A percentile compares a stretch with the other conserved stretches of the same genome.
These are phyloP conservation scores for Dendroctonus valens DNA, from an alignment of 1,140 invertebrate genomes.

Conservation along the genomic window DNA sequence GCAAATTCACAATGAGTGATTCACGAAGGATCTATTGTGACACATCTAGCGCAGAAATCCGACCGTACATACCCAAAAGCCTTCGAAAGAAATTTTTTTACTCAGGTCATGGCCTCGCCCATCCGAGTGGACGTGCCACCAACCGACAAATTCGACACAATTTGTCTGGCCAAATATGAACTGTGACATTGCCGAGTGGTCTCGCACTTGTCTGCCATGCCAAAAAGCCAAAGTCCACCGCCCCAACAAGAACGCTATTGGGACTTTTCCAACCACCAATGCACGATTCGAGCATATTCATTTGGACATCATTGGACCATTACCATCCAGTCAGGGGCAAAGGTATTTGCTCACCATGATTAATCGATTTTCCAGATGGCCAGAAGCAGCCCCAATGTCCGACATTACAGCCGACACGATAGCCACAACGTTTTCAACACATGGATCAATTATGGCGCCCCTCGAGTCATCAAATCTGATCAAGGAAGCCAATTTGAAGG, in stretches of 20 bases:
- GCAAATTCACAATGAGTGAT: background rate
- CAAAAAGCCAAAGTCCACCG: constrained; percentile 11
- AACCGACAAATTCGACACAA: background rate
- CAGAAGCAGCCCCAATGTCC: constrained; percentile 38
- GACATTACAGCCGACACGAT: constrained; percentile 20
- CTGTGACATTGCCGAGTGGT: constrained; percentile 8
- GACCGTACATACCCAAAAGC: background rate
- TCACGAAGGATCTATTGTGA: background rate
- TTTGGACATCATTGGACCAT: constrained; percentile 48
- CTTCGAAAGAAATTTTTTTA: background rate
- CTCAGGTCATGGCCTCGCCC: constrained; percentile 22
- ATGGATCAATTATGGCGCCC: constrained; percentile 47
- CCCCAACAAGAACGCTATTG: background rate
- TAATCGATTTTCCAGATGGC: constrained; percentile 11
- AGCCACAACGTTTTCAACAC: constrained; percentile 26
- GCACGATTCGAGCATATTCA: constrained; percentile 42
- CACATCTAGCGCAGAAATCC: background rate
- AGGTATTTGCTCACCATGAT: constrained; percentile 37
- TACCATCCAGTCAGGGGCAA: constrained; percentile 43
- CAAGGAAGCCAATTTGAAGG: constrained; percentile 47
- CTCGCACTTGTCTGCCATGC: constrained; percentile 11
- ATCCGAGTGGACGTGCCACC: constrained; percentile 29
- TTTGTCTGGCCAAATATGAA: constrained; percentile 19
- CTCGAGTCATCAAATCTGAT: constrained; percentile 43
- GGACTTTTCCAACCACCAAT: constrained; percentile 9